A percentile compares a stretch with the other conserved stretches of the same genome.
Conservation (phyloP, 2,113 vertebrate species). For the Clarias magur region DNA sequence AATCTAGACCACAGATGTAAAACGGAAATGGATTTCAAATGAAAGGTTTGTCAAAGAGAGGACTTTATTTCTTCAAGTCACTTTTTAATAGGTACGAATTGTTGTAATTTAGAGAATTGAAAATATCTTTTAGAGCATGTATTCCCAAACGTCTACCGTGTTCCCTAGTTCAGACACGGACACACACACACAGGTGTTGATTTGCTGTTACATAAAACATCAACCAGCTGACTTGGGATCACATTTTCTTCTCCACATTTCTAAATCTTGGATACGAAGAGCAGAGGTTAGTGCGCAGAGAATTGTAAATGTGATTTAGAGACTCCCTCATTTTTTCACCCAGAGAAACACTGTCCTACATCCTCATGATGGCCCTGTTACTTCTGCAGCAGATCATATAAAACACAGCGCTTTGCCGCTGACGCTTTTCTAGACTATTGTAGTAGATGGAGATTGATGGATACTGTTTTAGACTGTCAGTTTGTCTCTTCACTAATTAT, state of each 20-base stretch:
- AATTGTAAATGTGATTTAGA: constrained; percentile 18
- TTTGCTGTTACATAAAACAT: not conserved
- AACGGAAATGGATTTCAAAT: constrained; percentile 32
- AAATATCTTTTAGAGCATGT: not conserved
- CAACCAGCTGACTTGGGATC: not conserved
- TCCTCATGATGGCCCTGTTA: not conserved
- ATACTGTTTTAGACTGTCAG: constrained; percentile 24
- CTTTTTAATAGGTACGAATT: not conserved
- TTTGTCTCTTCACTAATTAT: constrained; percentile 34
- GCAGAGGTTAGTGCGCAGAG: not conserved
- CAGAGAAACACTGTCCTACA: not conserved
- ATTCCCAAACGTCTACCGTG: not conserved
- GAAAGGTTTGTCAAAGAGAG: not conserved
- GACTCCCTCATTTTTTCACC: not conserved
- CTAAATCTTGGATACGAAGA: constrained; percentile 17
- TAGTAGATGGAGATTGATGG: constrained; percentile 9
- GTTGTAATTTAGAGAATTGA: not conserved
- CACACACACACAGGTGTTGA: not conserved
- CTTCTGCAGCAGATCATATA: not conserved
- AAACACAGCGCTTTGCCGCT: not conserved
- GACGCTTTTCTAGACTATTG: not conserved
- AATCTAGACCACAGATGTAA: constrained; percentile 17
- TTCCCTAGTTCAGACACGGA: not conserved
- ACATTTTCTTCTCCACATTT: not conserved
- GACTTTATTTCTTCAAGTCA: not conserved